Evolutionary conservation across 1,140 invertebrate species (phyloP).

Genomic region (Drosophila watanabei): DNA sequence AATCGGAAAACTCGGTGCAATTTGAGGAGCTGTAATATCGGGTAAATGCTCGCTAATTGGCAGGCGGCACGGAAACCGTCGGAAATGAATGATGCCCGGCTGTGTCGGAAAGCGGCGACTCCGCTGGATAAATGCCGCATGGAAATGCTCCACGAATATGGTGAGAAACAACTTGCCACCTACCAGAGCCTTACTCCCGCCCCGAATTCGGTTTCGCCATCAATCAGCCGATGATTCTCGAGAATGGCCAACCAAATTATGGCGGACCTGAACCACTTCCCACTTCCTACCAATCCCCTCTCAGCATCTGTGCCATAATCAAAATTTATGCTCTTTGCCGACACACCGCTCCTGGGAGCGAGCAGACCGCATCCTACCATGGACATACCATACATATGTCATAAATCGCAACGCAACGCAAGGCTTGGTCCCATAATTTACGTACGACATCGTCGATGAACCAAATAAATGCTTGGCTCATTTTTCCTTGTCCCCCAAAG

Average conservation of each 20-base stretch:
- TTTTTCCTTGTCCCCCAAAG: constrained; percentile 44
- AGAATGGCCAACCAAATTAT: constrained; percentile 51
- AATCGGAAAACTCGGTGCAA: constrained; percentile 46
- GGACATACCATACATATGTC: constrained; percentile 73
- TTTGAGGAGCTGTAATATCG: constrained; percentile 53
- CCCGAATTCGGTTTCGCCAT: constrained; percentile 46
- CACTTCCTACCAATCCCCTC: constrained; percentile 9
- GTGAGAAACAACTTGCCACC: constrained; percentile 49
- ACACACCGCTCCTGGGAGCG: constrained; percentile 43
- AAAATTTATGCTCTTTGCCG: constrained; percentile 73
- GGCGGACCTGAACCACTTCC: constrained; percentile 25
- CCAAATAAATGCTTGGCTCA: constrained; percentile 73
- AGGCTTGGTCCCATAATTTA: constrained; percentile 63
- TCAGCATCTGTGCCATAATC: constrained; percentile 66
- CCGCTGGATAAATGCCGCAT: constrained; percentile 52
- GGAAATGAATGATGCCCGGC: constrained; percentile 58
- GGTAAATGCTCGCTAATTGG: constrained; percentile 73
- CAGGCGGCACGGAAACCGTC: constrained; percentile 68
- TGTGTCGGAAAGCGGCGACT: constrained; percentile 54
- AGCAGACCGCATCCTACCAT: constrained; percentile 51
- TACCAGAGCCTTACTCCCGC: constrained; percentile 1
- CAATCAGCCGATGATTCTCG: constrained; percentile 74
- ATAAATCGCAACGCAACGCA: constrained; percentile 63
- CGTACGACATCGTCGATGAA: constrained; percentile 64
- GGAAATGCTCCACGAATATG: constrained; percentile 55